Evolutionary conservation across 2,888 invertebrate species (phyloP).

Genomic region (Scaptomyza caliginosa): DNA sequence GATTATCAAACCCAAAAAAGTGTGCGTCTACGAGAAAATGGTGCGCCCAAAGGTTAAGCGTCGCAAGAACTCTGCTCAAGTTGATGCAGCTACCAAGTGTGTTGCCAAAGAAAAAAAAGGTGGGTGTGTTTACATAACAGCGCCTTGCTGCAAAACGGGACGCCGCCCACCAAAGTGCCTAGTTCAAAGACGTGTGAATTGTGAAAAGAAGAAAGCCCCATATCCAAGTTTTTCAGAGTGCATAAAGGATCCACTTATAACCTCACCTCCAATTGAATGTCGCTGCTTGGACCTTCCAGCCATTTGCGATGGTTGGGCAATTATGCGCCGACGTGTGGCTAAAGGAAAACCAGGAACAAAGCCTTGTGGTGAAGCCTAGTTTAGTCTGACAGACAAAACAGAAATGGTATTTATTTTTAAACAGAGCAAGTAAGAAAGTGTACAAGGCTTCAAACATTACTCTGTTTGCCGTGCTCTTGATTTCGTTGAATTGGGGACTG

Average conservation of each 20-base stretch:
- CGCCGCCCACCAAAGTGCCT: constrained; percentile 56
- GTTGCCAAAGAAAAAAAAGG: neutral
- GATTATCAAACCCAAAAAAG: constrained; percentile 44
- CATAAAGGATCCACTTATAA: constrained; percentile 16
- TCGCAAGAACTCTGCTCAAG: constrained; percentile 5
- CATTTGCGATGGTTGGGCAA: constrained; percentile 62
- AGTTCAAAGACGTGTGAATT: constrained; percentile 5
- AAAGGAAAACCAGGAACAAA: constrained; percentile 8
- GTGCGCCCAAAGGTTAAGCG: constrained; percentile 29
- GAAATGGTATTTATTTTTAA: neutral
- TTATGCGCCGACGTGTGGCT: constrained; percentile 42
- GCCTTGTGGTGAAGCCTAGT: constrained; percentile 54
- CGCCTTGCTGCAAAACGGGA: constrained; percentile 51
- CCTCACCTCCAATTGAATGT: constrained; percentile 41
- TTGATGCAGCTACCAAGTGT: neutral
- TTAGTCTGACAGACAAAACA: neutral
- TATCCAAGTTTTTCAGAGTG: constrained; percentile 71
- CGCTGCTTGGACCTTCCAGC: constrained; percentile 20
- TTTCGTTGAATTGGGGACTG: too few relatives aligned
- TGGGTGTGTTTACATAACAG: constrained; percentile 14
- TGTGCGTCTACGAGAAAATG: constrained; percentile 39
- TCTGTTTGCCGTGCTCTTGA: too few relatives aligned
- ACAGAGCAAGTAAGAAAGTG: neutral
- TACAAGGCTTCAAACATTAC: too few relatives aligned
- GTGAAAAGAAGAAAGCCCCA: constrained; percentile 46